These are phyloP conservation scores for Corapipo altera DNA, from an alignment of 2,113 vertebrate genomes.

Conservation along the genomic window DNA sequence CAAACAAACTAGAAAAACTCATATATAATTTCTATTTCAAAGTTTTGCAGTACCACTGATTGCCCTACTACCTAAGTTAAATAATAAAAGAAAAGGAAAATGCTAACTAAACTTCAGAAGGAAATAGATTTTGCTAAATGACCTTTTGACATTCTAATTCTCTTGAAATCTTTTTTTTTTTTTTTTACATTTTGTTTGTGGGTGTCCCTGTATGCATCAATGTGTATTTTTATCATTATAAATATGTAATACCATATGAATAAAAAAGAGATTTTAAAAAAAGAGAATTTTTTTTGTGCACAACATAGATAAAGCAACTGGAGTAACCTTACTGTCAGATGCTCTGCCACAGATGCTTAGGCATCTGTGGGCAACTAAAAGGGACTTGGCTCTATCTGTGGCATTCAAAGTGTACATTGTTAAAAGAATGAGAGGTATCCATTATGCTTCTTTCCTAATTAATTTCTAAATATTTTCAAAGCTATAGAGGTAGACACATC, in stretches of 20 bases:
- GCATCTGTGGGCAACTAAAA: background rate
- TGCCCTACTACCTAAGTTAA: background rate
- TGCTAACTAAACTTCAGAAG: background rate
- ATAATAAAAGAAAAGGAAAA: background rate
- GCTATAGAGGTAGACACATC: background rate
- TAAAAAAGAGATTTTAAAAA: background rate
- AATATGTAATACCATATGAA: background rate
- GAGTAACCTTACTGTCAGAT: background rate
- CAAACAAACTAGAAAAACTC: background rate
- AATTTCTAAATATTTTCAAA: slow-evolving; percentile 24
- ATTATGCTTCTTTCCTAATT: background rate
- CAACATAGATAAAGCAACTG: background rate
- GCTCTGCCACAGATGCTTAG: background rate
- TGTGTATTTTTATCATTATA: background rate
- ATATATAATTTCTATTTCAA: background rate
- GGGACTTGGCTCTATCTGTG: background rate
- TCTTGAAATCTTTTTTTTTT: background rate
- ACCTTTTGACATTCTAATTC: background rate
- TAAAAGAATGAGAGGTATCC: background rate
- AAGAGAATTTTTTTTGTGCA: background rate
- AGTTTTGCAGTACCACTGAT: background rate
- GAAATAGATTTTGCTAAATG: background rate
- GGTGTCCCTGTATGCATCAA: background rate
- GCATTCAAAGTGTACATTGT: background rate
- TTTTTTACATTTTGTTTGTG: background rate